Conservation (phyloP, 1,140 invertebrate genomes). For the Pectinophora gossypiella region DNA sequence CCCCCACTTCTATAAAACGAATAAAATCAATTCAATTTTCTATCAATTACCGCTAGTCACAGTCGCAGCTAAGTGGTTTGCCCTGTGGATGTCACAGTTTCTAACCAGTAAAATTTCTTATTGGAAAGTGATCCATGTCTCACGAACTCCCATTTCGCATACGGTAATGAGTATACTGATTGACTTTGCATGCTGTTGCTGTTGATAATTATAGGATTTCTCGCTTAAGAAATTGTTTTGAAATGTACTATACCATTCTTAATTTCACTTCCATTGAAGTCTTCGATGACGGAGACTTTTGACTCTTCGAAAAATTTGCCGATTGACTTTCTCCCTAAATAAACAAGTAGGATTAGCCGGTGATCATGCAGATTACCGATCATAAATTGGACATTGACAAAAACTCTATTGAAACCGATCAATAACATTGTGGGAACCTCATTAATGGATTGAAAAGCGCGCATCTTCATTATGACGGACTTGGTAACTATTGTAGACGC, state of each 20-base stretch:
- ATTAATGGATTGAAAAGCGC: slow-evolving; percentile 65
- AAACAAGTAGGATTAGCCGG: slow-evolving; percentile 38
- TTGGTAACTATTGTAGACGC: slow-evolving; percentile 53
- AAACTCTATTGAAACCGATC: slow-evolving; percentile 38
- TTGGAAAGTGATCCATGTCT: slow-evolving; percentile 44
- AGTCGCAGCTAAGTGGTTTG: slow-evolving; percentile 1
- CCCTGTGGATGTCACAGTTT: slow-evolving; percentile 31
- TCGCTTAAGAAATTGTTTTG: slow-evolving; percentile 14
- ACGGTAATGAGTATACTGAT: slow-evolving; percentile 38
- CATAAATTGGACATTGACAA: slow-evolving; percentile 48
- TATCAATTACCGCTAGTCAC: slow-evolving; percentile 1
- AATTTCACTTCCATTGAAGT: slow-evolving; percentile 28
- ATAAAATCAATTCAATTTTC: slow-evolving; percentile 2
- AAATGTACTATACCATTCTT: slow-evolving; percentile 17
- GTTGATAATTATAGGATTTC: slow-evolving; percentile 35
- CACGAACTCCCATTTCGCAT: slow-evolving; percentile 35
- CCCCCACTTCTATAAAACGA: not conserved
- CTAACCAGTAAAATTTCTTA: slow-evolving; percentile 44
- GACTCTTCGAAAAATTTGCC: slow-evolving; percentile 18
- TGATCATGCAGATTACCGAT: slow-evolving; percentile 38
- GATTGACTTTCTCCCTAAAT: slow-evolving; percentile 36
- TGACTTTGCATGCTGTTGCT: slow-evolving; percentile 25
- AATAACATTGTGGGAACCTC: slow-evolving; percentile 55
- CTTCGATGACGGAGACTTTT: slow-evolving; percentile 10
- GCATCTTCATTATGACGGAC: slow-evolving; percentile 58